Percentiles rank a stretch among this genome's conserved stretches.
phyloP scores from a whole-genome alignment of 2,888 invertebrate genomes.

The Platypus cylindrus region DNA sequence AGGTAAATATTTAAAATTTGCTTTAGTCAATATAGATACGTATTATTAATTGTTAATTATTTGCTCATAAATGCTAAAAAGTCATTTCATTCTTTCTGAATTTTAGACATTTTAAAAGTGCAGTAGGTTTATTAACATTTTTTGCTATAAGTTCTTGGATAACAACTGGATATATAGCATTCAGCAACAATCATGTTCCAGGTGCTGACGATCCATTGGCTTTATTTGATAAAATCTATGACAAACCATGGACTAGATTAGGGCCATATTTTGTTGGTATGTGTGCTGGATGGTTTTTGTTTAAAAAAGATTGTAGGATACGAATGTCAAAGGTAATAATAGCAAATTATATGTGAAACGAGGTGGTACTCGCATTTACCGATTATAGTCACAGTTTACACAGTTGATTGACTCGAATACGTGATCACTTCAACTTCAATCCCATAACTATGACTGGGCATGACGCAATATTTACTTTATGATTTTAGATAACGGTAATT shows the following conservation, averaged over 20 bases:
- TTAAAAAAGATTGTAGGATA: conserved; percentile 68
- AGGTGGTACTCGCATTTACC: no score
- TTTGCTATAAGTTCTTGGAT: conserved; percentile 65
- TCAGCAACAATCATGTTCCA: conserved; percentile 66
- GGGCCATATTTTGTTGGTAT: conserved; percentile 79
- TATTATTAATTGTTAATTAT: no score
- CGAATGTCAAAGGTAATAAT: conserved; percentile 52
- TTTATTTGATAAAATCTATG: conserved; percentile 78
- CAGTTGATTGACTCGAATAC: no score
- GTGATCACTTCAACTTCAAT: no score
- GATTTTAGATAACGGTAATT: conserved; percentile 48
- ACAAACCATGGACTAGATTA: conserved; percentile 77
- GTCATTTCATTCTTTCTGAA: conserved; percentile 3
- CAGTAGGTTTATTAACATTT: conserved; percentile 49
- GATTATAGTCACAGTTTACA: no score
- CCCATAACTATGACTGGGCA: no score
- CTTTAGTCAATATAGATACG: no score
- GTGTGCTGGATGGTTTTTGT: conserved; percentile 71
- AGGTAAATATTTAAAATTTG: conserved; percentile 38
- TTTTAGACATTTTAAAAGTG: conserved; percentile 62
- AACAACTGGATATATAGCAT: conserved; percentile 70
- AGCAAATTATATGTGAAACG: no score
- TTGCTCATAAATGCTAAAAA: no score
- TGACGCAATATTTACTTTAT: neutral
- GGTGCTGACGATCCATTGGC: conserved; percentile 69